Evolutionary conservation across 2,888 invertebrate species (phyloP).

Genomic region (Caenorhabditis doughertyi): DNA sequence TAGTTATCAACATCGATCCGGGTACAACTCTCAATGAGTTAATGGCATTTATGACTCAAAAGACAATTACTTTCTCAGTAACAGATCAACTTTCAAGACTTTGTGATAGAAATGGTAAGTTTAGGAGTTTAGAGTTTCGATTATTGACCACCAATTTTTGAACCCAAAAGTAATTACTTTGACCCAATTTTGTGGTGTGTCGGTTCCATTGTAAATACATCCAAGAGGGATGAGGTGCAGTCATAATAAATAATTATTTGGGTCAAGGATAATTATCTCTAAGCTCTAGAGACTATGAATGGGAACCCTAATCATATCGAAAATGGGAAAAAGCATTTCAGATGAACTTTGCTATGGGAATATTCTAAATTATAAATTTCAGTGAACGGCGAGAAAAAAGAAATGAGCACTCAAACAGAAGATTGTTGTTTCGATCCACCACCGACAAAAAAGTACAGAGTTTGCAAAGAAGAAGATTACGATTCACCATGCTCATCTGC

Average conservation of each 20-base stretch:
- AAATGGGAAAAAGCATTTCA: background rate
- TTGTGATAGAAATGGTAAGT: constrained; percentile 41
- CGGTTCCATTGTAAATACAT: constrained; percentile 8
- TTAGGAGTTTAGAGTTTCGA: background rate
- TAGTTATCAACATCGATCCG: constrained; percentile 62
- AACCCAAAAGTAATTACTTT: constrained; percentile 5
- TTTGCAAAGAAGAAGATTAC: constrained; percentile 33
- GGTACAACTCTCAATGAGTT: constrained; percentile 56
- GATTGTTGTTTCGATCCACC: constrained; percentile 4
- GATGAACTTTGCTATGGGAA: constrained; percentile 4
- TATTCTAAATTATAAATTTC: background rate
- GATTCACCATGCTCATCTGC: constrained; percentile 62
- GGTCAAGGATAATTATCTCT: constrained; percentile 25
- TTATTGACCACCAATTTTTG: background rate
- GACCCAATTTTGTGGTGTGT: background rate
- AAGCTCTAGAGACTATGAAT: background rate
- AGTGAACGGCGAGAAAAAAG: constrained; percentile 35
- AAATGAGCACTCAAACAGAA: constrained; percentile 52
- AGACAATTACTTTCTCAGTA: constrained; percentile 60
- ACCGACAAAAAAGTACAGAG: constrained; percentile 1
- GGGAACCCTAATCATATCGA: background rate
- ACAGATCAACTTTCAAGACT: constrained; percentile 53
- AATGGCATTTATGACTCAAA: constrained; percentile 64
- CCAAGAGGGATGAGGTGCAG: background rate
- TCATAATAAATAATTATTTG: constrained; percentile 15